Percentiles rank a stretch among this genome's conserved stretches.
These are phyloP conservation scores for Bujurquina vittata DNA, from an alignment of 2,113 vertebrate genomes.

Conservation along the genomic window DNA sequence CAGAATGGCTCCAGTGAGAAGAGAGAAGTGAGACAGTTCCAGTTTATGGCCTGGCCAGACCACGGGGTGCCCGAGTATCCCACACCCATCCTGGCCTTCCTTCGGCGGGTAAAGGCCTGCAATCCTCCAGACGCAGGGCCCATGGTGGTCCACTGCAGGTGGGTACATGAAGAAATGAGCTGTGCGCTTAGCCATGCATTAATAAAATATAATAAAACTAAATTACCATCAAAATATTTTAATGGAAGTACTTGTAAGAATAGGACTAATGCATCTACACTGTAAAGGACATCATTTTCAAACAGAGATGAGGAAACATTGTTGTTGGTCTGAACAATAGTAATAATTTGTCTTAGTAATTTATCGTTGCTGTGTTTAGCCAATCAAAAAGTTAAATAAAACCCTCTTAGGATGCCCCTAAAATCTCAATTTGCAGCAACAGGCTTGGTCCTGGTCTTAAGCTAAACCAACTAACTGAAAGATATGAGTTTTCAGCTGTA, in stretches of 20 bases:
- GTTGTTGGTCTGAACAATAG: neutral
- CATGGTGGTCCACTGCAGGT: slow-evolving; percentile 99
- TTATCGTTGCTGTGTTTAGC: neutral
- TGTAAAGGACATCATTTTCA: neutral
- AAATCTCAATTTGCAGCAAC: neutral
- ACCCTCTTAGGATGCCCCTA: too few relatives aligned
- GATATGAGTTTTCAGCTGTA: neutral
- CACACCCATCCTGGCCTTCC: slow-evolving; percentile 92
- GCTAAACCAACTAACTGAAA: neutral
- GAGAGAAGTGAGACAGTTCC: slow-evolving; percentile 93
- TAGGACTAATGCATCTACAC: neutral
- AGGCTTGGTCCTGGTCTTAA: neutral
- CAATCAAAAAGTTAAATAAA: neutral
- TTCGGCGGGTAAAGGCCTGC: slow-evolving; percentile 92
- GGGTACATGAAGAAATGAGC: slow-evolving; percentile 11
- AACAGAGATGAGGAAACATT: neutral
- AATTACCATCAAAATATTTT: neutral
- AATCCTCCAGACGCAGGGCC: slow-evolving; percentile 92
- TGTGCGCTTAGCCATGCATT: neutral
- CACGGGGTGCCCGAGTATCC: slow-evolving; percentile 96
- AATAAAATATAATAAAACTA: neutral
- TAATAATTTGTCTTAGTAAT: neutral
- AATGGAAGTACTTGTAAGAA: neutral
- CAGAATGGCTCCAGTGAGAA: slow-evolving; percentile 97
- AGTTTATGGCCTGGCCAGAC: slow-evolving; percentile 98